Percentiles rank a stretch among this genome's conserved stretches.
phyloP scores from a whole-genome alignment of 2,888 invertebrate species.

The Zelleria hepariella region DNA sequence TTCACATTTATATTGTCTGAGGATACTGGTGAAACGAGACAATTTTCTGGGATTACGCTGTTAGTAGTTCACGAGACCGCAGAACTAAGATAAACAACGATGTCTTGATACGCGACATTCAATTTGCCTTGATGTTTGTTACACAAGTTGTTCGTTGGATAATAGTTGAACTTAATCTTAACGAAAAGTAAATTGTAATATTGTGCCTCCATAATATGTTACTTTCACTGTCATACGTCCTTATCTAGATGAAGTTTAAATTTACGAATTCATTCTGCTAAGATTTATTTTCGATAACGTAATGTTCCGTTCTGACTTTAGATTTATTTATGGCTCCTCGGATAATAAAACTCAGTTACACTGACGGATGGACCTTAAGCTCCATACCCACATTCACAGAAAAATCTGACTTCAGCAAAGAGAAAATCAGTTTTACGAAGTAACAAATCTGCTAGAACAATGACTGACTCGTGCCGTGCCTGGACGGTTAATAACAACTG shows the following conservation, averaged over 20 bases:
- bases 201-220: background rate
- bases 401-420: background rate
- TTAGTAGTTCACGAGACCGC: background rate
- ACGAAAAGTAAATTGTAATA: background rate
- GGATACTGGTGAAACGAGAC: background rate
- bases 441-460: background rate
- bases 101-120: background rate
- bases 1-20: background rate
- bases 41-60: background rate
- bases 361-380: background rate
- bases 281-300: background rate
- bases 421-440: too few relatives aligned
- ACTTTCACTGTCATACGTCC: background rate
- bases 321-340: background rate
- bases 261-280: background rate
- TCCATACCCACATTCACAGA: background rate
- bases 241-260: background rate
- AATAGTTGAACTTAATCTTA: background rate
- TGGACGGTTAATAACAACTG: background rate
- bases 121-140: background rate
- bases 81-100: background rate
- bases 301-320: background rate
- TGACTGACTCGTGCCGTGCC: background rate
- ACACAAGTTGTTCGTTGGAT: too few relatives aligned
- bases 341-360: background rate